Evolutionary conservation across 2,797 vertebrate genomes (phyloP), one percentile per base, ranked within the genome.

Genomic region (Sarcoramphus papa): DNA sequence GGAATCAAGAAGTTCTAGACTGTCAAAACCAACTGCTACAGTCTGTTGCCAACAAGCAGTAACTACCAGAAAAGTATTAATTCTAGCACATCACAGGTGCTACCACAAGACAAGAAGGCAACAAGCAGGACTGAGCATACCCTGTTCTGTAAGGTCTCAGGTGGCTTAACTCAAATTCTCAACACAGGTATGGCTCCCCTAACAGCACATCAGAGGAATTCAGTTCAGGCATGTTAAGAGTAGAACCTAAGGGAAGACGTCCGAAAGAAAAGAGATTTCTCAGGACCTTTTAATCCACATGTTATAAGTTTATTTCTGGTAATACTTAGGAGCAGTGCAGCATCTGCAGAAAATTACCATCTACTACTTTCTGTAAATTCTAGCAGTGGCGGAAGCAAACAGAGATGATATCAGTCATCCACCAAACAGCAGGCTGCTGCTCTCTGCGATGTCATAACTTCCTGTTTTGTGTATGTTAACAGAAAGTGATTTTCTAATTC

Each of bases 401-500:
- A 74, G 25, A 85, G 79, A 40, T n/a, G 8, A 0, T 37, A 72
- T 13, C 35, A 16, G 53, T 15, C 53, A 67, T 1, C 47, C 33
- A 28, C 24, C 8, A 6, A 78, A 25, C 41, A 68, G 54, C 41
- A 45, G 14, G 47, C 77, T 54, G 43, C 73, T 50, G 25, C 54
- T 35, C 53, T 68, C 31, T 7, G 28, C 2, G 0, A 13, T 12
- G 18, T 31, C 8, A 0, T 24, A 21, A 27, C 72, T 12, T 64
- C 59, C 78, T 45, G 21, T 37, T 50, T 27, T 35, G 17, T 5
- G 8, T 19, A n/a, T 6, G 13, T 12, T 28, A 41, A 43, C 43
- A 47, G 31, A 48, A 63, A 37, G 17, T 5, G 12, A 30, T n/a
- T 70, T 68, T 60, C 33, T 19, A 37, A 43, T 0, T 45, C 25